phyloP scores from a whole-genome alignment of 2,797 vertebrate species.

The Caiman crocodilus region DNA sequence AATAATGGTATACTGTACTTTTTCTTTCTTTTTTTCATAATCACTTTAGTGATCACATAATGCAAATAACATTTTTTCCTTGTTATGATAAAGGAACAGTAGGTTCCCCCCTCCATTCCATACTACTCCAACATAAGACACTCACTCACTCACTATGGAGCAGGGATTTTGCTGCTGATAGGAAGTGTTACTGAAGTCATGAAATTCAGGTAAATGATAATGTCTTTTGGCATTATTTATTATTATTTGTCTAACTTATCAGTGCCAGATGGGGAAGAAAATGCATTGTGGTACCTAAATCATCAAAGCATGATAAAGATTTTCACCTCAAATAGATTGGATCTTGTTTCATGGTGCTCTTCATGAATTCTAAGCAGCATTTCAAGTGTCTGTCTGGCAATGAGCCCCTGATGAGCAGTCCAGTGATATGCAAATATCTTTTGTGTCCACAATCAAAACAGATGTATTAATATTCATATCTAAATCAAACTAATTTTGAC shows the following conservation, averaged over 20 bases:
- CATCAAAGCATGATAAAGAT: background rate
- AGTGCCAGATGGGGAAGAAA: slow-evolving; percentile 5
- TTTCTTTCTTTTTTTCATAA: background rate
- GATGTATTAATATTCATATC: background rate
- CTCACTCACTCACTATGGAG: background rate
- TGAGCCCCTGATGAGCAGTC: background rate
- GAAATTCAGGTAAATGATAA: slow-evolving; percentile 35
- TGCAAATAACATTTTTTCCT: background rate
- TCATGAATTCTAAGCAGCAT: slow-evolving; percentile 37
- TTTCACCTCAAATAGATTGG: slow-evolving; percentile 33
- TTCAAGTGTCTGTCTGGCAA: slow-evolving; percentile 19
- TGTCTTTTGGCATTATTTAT: slow-evolving; percentile 44
- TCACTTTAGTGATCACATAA: background rate
- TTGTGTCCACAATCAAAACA: slow-evolving; percentile 22
- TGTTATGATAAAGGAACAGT: background rate
- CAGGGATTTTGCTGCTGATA: slow-evolving; percentile 33
- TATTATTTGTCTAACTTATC: background rate
- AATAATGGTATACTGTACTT: background rate
- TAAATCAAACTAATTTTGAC: background rate
- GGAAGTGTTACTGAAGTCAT: slow-evolving; percentile 26
- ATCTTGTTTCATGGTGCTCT: slow-evolving; percentile 33
- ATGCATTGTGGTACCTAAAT: slow-evolving; percentile 34
- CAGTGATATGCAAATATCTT: background rate
- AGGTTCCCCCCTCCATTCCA: background rate
- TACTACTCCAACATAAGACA: background rate